Base-by-base conservation (phyloP, 2,113 vertebrate species). In the Panurus biarmicus region DNA sequence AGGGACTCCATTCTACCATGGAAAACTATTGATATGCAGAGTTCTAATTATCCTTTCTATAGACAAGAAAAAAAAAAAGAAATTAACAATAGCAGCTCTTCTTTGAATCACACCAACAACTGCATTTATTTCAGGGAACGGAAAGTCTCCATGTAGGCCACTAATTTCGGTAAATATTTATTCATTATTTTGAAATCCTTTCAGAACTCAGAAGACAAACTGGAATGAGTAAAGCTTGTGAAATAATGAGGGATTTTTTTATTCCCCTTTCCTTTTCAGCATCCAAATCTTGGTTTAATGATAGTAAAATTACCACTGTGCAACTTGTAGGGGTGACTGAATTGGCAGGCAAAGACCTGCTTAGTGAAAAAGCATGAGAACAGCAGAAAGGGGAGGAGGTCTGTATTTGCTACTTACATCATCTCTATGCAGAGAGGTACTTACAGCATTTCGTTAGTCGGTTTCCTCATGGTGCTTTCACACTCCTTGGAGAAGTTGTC, bases 401-500 rank as follows among this genome's bases (percentile, higher is more conserved):
- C 19, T 1, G 1, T 65, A 57, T 86, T 84, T 90, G 35, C n/a
- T 79, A 7, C 66, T 92, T 82, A 67, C 35, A 73, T 26, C 66
- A 85, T 87, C 54, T 81, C 26, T 70, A 73, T 89, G 75, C 92
- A 92, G 78, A 89, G 28, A 51, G 21, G 92, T 97, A 98, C 98
- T 99, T 98, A 99, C 98, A 91, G 40, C 38, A 95, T 97, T 95
- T 98, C 96, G 51, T 97, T 95, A 81, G 91, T 45, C 9, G 62
- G 25, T 86, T 95, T 97, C 78, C 82, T 96, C 95, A 94, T 62
- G 65, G 84, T 96, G 92, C 89, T 96, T 95, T 98, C 98, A 93
- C 98, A 99, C 77, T 98, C 97, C 94, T 97, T 97, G 89, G 98
- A 98, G 76, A 98, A 97, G 96, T 98, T 98, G 97, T 98, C 98